phyloP scores from a whole-genome alignment of 2,113 vertebrate species.

The Oreamnos americanus region DNA sequence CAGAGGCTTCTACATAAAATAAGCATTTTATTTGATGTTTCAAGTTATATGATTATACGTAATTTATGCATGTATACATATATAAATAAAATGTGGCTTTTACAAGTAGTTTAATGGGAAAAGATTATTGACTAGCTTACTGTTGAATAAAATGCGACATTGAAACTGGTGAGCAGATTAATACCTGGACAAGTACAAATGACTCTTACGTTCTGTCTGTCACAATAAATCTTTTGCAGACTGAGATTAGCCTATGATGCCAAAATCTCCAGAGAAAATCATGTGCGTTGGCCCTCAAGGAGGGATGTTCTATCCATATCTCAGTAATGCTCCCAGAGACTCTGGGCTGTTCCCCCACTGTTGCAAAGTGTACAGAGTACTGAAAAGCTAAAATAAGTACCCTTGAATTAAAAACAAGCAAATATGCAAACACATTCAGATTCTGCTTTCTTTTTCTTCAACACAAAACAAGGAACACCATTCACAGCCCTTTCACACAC shows the following conservation, averaged over 20 bases:
- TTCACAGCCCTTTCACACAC: neutral
- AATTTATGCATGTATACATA: neutral
- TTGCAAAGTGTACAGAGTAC: neutral
- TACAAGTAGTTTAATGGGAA: neutral
- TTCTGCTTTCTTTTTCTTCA: neutral
- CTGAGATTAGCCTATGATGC: neutral
- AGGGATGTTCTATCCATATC: neutral
- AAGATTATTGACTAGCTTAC: neutral
- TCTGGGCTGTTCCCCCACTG: neutral
- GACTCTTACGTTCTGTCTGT: neutral
- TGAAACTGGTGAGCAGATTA: neutral
- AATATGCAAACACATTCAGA: neutral
- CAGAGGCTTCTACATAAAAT: neutral
- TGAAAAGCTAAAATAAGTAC: neutral
- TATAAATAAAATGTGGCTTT: neutral
- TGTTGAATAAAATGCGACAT: constrained; percentile 11
- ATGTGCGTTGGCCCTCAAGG: neutral
- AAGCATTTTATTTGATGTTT: neutral
- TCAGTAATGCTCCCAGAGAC: constrained; percentile 10
- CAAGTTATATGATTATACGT: neutral
- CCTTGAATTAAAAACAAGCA: neutral
- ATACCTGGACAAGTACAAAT: neutral
- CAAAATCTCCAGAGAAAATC: neutral
- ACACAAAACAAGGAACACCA: neutral
- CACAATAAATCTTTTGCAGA: constrained; percentile 30